Conservation (phyloP, 2,797 vertebrate genomes). For the Hemitrygon akajei region DNA sequence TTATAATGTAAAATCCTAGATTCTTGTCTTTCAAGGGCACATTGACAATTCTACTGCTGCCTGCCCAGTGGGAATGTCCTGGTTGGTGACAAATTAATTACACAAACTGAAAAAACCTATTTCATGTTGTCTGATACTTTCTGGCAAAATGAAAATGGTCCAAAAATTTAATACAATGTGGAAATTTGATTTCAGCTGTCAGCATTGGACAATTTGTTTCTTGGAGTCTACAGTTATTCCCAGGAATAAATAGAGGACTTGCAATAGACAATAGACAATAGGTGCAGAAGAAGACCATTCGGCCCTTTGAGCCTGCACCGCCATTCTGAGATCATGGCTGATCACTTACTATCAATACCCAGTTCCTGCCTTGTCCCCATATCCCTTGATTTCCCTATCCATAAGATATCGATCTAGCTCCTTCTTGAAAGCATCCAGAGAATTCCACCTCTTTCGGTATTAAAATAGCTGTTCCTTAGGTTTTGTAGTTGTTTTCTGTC, state of each 20-base stretch:
- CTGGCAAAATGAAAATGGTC: not conserved
- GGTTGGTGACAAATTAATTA: not conserved
- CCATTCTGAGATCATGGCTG: too few species aligned
- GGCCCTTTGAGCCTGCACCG: too few species aligned
- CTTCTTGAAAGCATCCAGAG: too few species aligned
- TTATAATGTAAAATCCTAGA: slow-evolving; percentile 4
- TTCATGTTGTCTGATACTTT: not conserved
- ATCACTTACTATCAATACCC: too few species aligned
- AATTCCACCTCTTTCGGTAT: too few species aligned
- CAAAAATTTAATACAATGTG: not conserved
- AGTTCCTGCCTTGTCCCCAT: too few species aligned
- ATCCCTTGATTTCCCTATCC: too few species aligned
- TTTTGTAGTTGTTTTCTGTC: too few species aligned
- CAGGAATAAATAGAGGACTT: not conserved
- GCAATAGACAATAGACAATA: too few species aligned
- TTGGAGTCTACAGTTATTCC: not conserved
- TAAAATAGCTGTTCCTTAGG: too few species aligned
- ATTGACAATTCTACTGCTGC: not conserved
- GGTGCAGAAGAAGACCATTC: too few species aligned
- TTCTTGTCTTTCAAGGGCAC: not conserved
- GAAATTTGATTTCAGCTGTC: not conserved
- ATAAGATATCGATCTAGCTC: too few species aligned
- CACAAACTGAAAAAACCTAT: not conserved
- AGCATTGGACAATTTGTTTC: not conserved
- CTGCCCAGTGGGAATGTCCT: not conserved